A percentile compares a stretch with the other conserved stretches of the same genome.
phyloP scores from a whole-genome alignment of 2,113 vertebrate species.

The Turnix velox region DNA sequence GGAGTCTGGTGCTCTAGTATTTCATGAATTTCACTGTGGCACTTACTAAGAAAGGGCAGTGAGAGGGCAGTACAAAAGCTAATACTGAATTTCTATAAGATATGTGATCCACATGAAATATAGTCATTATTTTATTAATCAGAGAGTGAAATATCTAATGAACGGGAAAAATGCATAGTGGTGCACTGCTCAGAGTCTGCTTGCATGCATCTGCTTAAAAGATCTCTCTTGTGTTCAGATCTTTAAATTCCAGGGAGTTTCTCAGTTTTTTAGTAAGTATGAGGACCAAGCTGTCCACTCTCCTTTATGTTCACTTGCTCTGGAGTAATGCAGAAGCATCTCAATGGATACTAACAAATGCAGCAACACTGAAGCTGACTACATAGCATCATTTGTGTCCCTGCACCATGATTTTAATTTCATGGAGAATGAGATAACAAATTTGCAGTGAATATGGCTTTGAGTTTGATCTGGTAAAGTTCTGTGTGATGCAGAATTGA shows the following conservation, averaged over 20 bases:
- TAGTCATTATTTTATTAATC: neutral
- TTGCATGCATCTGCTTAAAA: rapidly evolving
- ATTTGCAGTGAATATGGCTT: neutral
- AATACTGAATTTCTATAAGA: neutral
- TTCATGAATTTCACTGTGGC: neutral
- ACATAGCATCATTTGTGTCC: rapidly evolving
- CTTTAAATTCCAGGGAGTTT: neutral
- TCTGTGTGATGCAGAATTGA: neutral
- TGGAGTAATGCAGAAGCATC: neutral
- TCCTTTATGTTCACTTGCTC: neutral
- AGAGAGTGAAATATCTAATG: neutral
- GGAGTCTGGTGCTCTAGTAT: neutral
- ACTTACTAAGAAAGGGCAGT: neutral
- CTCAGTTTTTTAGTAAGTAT: neutral
- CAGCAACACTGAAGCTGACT: neutral
- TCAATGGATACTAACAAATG: neutral
- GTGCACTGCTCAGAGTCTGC: neutral
- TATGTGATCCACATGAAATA: neutral
- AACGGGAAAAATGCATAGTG: neutral
- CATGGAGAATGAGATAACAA: neutral
- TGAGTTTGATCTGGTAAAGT: neutral
- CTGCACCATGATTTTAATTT: neutral
- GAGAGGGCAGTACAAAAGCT: neutral
- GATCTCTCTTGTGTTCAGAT: no score
- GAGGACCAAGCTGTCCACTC: neutral